Base-by-base conservation (phyloP, 2,888 invertebrate species). In the Mimas tiliae region DNA sequence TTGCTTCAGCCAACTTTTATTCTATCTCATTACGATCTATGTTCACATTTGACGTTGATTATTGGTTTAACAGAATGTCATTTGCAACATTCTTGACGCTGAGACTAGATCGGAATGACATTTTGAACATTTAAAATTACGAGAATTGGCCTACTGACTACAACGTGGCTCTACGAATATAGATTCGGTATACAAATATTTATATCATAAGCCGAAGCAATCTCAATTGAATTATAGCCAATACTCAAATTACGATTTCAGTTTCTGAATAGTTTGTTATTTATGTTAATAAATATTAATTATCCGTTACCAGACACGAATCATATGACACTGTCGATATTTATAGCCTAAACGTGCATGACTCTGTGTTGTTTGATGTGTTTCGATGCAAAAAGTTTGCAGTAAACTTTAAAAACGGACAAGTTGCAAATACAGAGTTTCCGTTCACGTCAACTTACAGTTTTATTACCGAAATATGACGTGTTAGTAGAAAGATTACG, bases 391-490 rank as follows among this genome's bases (percentile, higher is more conserved):
- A 65, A 65, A 50, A 64, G 55, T 67, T 58, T 67, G 63, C 63
- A 63, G 45, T 47, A 62, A 21, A 63, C 47, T 34, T 53, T 66
- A 38, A 64, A 48, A 34, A 47, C 65, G 48, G 42, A 63, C 52
- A 66, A 69, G 53, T 62, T 67, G 65, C 69, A 67, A 67, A 69
- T 63, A 67, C n/a, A 58, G 47, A 27, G 27, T 48, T 64, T 69
- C 67, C 65, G 63, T 62, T 65, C 51, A 52, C 52, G 63, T 66
- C 66, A 53, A 66, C 45, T 33, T 38, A 38, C 47, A 4, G 45
- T 53, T 63, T 66, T 66, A 66, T 66, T 66, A 63, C 63, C 53
- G 45, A 66, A 55, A 58, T 65, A 58, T 65, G 65, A 65, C 65
- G 65, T 65, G 48, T 58, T 47, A n/a, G 14, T 6, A 47, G 48